Percentiles rank a stretch among this genome's conserved stretches.
Evolutionary conservation across 1,140 invertebrate species (phyloP).

Genomic region (Bombus impatiens): DNA sequence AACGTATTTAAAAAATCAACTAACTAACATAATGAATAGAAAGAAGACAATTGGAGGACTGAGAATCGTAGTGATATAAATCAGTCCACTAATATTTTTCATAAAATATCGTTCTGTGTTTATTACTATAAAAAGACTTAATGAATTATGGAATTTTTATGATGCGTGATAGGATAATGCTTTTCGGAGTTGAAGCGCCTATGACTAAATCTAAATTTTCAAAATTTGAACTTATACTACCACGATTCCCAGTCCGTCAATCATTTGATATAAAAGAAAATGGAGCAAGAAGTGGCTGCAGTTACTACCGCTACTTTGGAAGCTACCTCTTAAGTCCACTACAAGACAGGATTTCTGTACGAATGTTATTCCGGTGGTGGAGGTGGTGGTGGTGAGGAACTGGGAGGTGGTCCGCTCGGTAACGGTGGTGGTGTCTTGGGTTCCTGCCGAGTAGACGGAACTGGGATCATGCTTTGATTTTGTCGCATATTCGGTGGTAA

Average conservation of each 20-base stretch:
- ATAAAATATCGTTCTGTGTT: too few species aligned
- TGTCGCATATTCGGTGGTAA: slow-evolving; percentile 50
- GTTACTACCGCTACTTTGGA: slow-evolving; percentile 22
- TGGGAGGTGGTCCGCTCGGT: slow-evolving; percentile 80
- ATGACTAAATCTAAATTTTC: neutral
- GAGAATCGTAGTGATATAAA: neutral
- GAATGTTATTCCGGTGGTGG: slow-evolving; percentile 78
- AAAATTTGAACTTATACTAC: neutral
- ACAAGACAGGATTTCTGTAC: slow-evolving; percentile 39
- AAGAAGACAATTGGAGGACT: neutral
- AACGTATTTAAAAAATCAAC: neutral
- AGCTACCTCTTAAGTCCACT: slow-evolving; percentile 49
- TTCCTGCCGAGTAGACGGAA: slow-evolving; percentile 29
- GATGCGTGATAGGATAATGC: neutral
- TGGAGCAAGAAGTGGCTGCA: slow-evolving; percentile 25
- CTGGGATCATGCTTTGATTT: slow-evolving; percentile 29
- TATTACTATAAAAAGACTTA: neutral
- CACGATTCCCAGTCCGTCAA: neutral
- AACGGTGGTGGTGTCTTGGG: slow-evolving; percentile 73
- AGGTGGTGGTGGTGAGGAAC: slow-evolving; percentile 78
- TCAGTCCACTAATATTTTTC: too few species aligned
- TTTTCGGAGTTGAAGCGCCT: neutral
- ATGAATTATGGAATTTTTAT: neutral
- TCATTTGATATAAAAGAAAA: neutral
- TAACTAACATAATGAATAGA: neutral